Evolutionary conservation across 2,113 vertebrate species (phyloP).

Genomic region (Uria aalge): DNA sequence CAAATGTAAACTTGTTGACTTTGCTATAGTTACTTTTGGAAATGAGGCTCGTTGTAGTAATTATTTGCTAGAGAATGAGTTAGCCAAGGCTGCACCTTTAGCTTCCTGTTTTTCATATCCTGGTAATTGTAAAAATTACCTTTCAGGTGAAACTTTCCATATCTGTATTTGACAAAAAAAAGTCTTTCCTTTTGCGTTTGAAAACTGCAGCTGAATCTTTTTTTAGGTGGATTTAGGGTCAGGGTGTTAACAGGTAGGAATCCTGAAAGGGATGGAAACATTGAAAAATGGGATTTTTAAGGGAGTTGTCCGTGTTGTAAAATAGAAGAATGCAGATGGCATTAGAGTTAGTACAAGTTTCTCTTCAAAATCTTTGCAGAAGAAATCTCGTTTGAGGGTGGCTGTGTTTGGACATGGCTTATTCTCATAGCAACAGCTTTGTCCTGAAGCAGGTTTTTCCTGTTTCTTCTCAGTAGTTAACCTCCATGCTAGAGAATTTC

Average conservation of each 20-base stretch:
- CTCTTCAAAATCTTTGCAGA: not conserved
- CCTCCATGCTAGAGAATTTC: not conserved
- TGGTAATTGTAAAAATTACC: not conserved
- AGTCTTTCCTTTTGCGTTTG: not conserved
- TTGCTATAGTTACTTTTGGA: not conserved
- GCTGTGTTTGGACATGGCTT: conserved; percentile 44
- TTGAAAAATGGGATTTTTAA: not conserved
- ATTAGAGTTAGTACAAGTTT: not conserved
- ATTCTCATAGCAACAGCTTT: conserved; percentile 35
- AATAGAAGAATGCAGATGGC: not conserved
- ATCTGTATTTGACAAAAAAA: not conserved
- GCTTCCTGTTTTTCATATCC: not conserved
- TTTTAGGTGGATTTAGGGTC: not conserved
- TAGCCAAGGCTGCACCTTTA: not conserved
- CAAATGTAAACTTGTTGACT: not conserved
- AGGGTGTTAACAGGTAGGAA: not conserved
- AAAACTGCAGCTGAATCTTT: not conserved
- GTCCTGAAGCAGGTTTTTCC: conserved; percentile 61
- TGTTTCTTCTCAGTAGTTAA: not conserved
- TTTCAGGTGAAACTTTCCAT: not conserved
- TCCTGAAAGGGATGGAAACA: not conserved
- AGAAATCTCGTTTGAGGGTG: not conserved
- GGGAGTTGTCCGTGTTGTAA: not conserved
- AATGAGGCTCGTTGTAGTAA: not conserved
- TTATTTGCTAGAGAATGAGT: not conserved